These are phyloP conservation scores for Apotomis turbidana DNA, from an alignment of 2,888 invertebrate genomes.

Conservation along the genomic window DNA sequence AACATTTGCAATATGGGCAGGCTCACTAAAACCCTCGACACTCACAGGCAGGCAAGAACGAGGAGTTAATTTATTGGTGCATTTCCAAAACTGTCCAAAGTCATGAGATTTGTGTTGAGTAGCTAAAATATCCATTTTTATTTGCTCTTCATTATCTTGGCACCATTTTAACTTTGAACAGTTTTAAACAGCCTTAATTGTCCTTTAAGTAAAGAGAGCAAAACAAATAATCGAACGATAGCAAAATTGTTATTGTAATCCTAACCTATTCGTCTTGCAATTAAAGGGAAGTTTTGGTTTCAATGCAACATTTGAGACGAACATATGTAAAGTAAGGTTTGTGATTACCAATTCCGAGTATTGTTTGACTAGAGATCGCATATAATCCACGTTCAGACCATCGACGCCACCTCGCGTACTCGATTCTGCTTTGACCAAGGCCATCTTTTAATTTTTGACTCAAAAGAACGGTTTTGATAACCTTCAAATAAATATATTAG, in stretches of 20 bases:
- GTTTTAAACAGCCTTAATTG: no score
- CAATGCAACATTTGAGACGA: not conserved
- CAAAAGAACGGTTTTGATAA: not conserved
- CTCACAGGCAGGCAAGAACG: no score
- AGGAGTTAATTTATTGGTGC: no score
- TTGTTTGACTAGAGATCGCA: conserved; percentile 79
- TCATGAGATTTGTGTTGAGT: no score
- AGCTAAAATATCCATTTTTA: no score
- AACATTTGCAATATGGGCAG: no score
- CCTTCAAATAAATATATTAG: not conserved
- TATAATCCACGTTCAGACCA: conserved; percentile 72
- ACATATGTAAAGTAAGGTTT: not conserved
- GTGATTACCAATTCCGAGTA: conserved; percentile 77
- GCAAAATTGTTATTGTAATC: not conserved
- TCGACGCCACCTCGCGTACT: conserved; percentile 58
- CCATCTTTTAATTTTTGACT: conserved; percentile 54
- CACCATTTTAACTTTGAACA: no score
- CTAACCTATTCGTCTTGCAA: not conserved
- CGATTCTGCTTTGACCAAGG: conserved; percentile 61
- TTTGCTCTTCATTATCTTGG: no score
- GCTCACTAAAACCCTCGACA: no score
- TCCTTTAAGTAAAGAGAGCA: not conserved
- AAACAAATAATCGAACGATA: conserved; percentile 9
- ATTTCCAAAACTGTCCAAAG: no score
- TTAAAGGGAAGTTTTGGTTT: not conserved